Base-by-base conservation (phyloP, 2,888 invertebrate species). In the Syrista parreyssii region DNA sequence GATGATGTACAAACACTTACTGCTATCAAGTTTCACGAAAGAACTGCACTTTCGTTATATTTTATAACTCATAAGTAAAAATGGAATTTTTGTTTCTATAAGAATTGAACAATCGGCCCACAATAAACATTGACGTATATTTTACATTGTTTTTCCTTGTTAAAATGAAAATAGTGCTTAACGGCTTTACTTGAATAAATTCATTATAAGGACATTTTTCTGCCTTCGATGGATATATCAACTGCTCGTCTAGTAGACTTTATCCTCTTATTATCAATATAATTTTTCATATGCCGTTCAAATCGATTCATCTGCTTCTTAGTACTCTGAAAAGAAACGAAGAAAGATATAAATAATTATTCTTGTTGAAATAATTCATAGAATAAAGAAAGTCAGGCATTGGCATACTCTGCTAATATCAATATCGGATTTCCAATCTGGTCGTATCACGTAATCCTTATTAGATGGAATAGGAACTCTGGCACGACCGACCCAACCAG, bases 401-500 rank as follows among this genome's bases (percentile, higher is more conserved):
- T 74, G 12, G 11, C 74, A 23, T 74, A 35, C 74, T 89, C 95
- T 92, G 81, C 95, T 95, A 92, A 98, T 96, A 92, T 98, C 98
- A 73, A 96, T 94, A 88, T 98, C 98, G 80, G 95, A 94, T 82
- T 96, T 96, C 94, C 97, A 98, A 91, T 96, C 97, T 23, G 99
- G 99, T 75, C 99, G 93, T 84, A 97, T 95, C 76, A 99, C 96
- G 92, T 99, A 99, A 92, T 99, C 99, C 92, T 98, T 99, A 91
- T 96, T 98, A 75, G 98, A 98, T 34, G 98, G 98, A 90, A 95
- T 92, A 33, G 99, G 99, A 78, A 99, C 99, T 79, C 99, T 94
- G 23, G 99, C 99, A 89, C 99, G 93, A 55, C 96, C 95, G 82
- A 98, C 95, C 98, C 98, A 99, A 69, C 99, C 99, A 83, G 96